phyloP scores from a whole-genome alignment of 2,797 vertebrate genomes.

The Ispidina picta region DNA sequence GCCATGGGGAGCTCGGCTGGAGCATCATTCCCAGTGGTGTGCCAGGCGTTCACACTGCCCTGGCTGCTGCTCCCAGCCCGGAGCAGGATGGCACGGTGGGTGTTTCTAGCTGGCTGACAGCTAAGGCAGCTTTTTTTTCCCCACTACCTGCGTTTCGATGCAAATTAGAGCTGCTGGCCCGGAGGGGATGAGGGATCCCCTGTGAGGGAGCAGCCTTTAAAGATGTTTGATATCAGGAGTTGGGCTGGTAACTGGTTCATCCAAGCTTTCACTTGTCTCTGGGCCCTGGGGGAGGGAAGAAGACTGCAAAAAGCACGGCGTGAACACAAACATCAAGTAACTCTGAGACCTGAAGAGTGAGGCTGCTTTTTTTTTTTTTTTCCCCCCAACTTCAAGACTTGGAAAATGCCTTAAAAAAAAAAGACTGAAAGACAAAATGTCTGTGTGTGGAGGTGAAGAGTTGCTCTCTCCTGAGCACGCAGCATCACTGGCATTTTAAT shows the following conservation, averaged over 20 bases:
- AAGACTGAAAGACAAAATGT: neutral
- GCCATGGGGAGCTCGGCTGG: rapidly evolving
- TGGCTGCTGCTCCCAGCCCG: neutral
- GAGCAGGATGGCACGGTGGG: neutral
- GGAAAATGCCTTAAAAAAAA: neutral
- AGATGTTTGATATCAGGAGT: neutral
- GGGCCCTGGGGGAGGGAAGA: neutral
- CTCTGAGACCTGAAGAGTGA: neutral
- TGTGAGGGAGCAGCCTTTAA: neutral
- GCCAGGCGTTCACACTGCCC: rapidly evolving
- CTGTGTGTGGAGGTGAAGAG: no score
- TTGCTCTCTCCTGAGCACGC: neutral
- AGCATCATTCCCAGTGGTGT: rapidly evolving
- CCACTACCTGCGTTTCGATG: neutral
- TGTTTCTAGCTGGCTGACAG: neutral
- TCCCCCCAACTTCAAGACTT: neutral
- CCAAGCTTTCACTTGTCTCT: neutral
- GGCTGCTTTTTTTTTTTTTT: neutral
- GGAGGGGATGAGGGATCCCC: neutral
- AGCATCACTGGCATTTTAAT: neutral
- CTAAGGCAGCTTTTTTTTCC: neutral
- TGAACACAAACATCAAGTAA: neutral
- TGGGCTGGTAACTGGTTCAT: neutral
- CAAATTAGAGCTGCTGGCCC: neutral
- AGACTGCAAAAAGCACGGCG: neutral